Percentiles rank a stretch among this genome's conserved stretches.
These are phyloP conservation scores for Varanus salvator DNA, from an alignment of 2,113 vertebrate species.

Conservation along the genomic window DNA sequence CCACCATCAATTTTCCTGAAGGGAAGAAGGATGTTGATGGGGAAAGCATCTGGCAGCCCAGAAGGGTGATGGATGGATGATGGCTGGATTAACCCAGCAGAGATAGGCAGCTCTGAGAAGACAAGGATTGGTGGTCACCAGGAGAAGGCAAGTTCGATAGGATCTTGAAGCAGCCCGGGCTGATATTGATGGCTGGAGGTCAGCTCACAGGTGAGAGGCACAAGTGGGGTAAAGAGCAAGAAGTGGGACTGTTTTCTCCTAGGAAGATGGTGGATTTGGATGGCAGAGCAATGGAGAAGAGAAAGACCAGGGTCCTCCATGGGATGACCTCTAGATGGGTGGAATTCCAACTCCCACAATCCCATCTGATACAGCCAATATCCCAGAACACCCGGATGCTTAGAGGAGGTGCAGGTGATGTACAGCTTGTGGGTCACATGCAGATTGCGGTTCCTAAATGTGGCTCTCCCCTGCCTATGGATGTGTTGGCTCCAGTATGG, in stretches of 20 bases:
- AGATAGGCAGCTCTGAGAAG: not conserved
- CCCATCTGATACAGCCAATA: too few species aligned
- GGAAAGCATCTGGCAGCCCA: not conserved
- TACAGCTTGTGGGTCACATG: too few species aligned
- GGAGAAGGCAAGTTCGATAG: not conserved
- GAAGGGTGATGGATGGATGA: not conserved
- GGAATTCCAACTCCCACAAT: too few species aligned
- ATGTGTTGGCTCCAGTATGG: too few species aligned
- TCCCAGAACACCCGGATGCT: too few species aligned
- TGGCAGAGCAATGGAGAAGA: not conserved
- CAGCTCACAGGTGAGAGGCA: not conserved
- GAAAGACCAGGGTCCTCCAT: too few species aligned
- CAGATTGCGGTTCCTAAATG: too few species aligned
- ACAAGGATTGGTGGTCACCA: not conserved
- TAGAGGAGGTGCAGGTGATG: too few species aligned
- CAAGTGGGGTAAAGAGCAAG: not conserved
- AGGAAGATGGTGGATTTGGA: not conserved
- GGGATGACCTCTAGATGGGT: too few species aligned
- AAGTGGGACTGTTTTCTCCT: not conserved
- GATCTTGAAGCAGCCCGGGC: slow-evolving; percentile 1
- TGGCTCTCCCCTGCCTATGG: too few species aligned
- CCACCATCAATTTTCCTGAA: not conserved
- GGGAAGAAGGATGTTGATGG: not conserved
- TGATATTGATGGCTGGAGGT: not conserved
- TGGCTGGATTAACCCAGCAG: not conserved